Conservation (phyloP, 1,140 invertebrate species). For the Hestina assimilis region DNA sequence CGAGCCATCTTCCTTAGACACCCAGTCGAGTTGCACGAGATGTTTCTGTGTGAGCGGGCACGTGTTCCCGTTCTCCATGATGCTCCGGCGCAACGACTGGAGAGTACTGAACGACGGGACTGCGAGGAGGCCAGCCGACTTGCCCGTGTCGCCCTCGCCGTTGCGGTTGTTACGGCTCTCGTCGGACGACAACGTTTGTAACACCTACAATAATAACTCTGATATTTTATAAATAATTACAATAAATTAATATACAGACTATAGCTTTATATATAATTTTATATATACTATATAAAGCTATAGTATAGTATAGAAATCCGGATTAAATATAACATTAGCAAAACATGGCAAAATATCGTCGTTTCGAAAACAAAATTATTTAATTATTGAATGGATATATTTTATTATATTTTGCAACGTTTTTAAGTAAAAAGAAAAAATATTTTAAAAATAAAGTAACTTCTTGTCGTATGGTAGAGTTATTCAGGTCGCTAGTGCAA, state of each 20-base stretch:
- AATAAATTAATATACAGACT: not conserved
- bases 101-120: slow-evolving; percentile 96
- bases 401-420: too few species aligned
- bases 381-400: too few species aligned
- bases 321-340: too few species aligned
- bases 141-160: slow-evolving; percentile 76
- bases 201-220: slow-evolving; percentile 64
- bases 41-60: slow-evolving; percentile 93
- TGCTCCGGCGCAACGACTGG: slow-evolving; percentile 91
- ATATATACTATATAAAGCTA: not conserved
- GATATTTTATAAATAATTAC: slow-evolving; percentile 12
- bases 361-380: too few species aligned
- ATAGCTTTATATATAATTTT: not conserved
- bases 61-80: slow-evolving; percentile 94
- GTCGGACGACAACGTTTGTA: slow-evolving; percentile 82
- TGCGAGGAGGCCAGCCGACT: slow-evolving; percentile 84
- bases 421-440: too few species aligned
- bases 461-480: too few species aligned
- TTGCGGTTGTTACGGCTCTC: slow-evolving; percentile 78
- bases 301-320: not conserved
- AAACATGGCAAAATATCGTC: too few species aligned
- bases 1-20: slow-evolving; percentile 98
- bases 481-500: too few species aligned
- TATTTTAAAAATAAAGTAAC: too few species aligned
- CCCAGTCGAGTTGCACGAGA: slow-evolving; percentile 98